Conservation (phyloP, 2,113 vertebrate species). For the Tetraodon nigroviridis region DNA sequence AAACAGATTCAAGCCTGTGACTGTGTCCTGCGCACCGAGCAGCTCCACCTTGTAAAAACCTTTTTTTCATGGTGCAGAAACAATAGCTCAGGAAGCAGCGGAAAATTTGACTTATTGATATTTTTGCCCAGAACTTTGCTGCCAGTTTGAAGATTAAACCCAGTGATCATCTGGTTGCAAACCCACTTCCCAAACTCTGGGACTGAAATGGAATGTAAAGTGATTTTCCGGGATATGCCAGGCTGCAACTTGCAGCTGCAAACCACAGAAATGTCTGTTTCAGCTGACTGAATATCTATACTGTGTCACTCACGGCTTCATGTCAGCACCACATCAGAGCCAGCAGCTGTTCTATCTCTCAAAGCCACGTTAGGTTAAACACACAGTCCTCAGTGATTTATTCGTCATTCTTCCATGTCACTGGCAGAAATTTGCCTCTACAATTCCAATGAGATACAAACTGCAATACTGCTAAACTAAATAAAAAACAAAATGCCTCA, state of each 20-base stretch:
- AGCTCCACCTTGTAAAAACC: slow-evolving; percentile 14
- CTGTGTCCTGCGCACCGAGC: background rate
- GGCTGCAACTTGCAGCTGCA: slow-evolving; percentile 17
- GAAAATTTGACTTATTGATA: slow-evolving; percentile 30
- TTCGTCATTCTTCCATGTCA: background rate
- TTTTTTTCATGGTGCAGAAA: slow-evolving; percentile 17
- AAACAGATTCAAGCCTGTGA: background rate
- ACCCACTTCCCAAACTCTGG: slow-evolving; percentile 5
- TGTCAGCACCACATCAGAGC: background rate
- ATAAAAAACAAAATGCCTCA: background rate
- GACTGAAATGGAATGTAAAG: slow-evolving; percentile 14
- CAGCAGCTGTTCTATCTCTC: background rate
- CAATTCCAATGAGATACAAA: too few relatives aligned
- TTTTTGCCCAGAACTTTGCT: slow-evolving; percentile 16
- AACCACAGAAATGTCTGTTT: slow-evolving; percentile 26
- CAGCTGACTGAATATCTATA: slow-evolving; percentile 38
- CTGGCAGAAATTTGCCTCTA: background rate
- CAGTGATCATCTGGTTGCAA: slow-evolving; percentile 32
- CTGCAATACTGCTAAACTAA: background rate
- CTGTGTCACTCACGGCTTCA: slow-evolving; percentile 6
- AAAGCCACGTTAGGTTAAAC: background rate
- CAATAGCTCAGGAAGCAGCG: slow-evolving; percentile 24
- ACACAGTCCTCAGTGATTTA: background rate
- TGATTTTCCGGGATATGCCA: slow-evolving; percentile 21
- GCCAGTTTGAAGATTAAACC: slow-evolving; percentile 25